Base-by-base conservation (phyloP, 2,888 invertebrate species). In the Stratiomys singularior region DNA sequence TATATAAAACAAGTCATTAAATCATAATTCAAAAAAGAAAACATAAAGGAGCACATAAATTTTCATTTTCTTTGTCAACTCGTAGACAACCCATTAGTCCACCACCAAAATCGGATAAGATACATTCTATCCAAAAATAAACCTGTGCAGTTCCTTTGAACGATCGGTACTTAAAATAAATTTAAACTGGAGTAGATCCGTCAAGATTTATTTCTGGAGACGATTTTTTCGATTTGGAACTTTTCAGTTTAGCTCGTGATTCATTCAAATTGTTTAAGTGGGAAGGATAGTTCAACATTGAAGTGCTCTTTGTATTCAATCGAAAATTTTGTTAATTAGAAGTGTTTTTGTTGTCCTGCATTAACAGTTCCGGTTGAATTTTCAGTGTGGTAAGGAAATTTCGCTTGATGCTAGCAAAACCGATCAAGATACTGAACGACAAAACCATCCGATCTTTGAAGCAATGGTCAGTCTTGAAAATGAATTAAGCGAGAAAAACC, bases 391-490 rank as follows among this genome's bases (percentile, higher is more conserved):
- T 23, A 30, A 66, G 66, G 56, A 56, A 37, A 46, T 78, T 15
- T 27, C 72, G 0, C 9, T 25, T 27, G 77, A 78, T 56, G 15
- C 7, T 13, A 7, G 15, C 11, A 13, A 11, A n/a, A 15, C 13
- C 5, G 5, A 18, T 1, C 9, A 52, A 9, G 30, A n/a, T 15
- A 46, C 37, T 46, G 76, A 76, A 28, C 64, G 63, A 21, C 30
- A 76, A 64, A n/a, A 63, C 27, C 76, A 76, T 78, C 67, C 76
- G 5, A 30, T 80, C 11, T 56, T 66, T 66, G 66, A 78, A 30
- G 77, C 66, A 30, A 74, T 79, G 27, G 18, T 30, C 0, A 63
- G 30, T 67, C 60, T 80, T 15, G 71, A 76, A 15, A 47, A 37
- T 9, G 67, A 76, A 60, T 28, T 80, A 11, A 30, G 5, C 9